Evolutionary conservation across 2,797 vertebrate genomes (phyloP), one percentile per base, ranked within the genome.

Genomic region (Sebastes ruberrimus): DNA sequence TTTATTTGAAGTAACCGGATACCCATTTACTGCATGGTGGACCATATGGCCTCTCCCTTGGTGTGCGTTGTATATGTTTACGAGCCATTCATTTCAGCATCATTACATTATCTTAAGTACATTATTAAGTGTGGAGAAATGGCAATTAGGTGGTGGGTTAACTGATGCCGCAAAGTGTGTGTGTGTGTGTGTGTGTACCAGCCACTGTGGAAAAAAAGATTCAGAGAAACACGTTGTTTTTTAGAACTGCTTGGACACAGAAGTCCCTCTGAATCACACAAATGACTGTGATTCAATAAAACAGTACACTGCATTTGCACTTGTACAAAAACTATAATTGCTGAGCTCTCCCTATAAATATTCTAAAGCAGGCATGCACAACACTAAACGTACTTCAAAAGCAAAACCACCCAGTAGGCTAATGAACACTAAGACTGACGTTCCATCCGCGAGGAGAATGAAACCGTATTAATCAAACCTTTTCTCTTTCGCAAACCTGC

Each of bases 1-100:
- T 95, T 95, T 90, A 94, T 94, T 92, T 94, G 79, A 91, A 89
- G 94, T 90, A 94, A 95, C 89, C 86, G 83, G 86, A 94, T 91
- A 83, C 78, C 80, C 85, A 85, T 93, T 94, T 88, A 87, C 85
- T 72, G 80, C 86, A 61, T 22, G 60, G 68, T 71, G 74, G 71
- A 81, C 91, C 86, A 89, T 83, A 88, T 81, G 84, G 91, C 84
- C 85, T 82, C 87, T 85, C 88, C 84, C 84, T 81, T 57, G 77
- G 78, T 84, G 86, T 79, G 80, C 6, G 81, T 83, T 86, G 82
- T 93, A 78, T 85, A 90, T 93, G 92, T 94, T 94, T 94, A 95
- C 89, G 66, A 93, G 91, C 88, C 90, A 92, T 92, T 94, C 86
- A 90, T 93, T 89, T 89, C 89, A 71, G 81, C 76, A 83, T 88